A percentile compares a stretch with the other conserved stretches of the same genome.
Evolutionary conservation across 2,797 vertebrate genomes (phyloP).

Genomic region (Intellagama lesueurii): DNA sequence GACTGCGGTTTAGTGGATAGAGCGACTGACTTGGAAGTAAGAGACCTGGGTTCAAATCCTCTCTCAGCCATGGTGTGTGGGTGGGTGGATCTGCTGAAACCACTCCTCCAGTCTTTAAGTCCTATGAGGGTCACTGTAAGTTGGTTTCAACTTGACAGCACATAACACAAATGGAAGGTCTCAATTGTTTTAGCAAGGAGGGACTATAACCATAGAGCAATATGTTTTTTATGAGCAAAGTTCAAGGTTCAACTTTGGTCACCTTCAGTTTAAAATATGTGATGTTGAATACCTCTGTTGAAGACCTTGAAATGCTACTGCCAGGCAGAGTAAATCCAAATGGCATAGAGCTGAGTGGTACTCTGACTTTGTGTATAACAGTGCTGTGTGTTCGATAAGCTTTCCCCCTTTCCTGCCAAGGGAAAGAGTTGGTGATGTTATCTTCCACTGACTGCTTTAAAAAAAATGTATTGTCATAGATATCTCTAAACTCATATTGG

Average conservation of each 20-base stretch:
- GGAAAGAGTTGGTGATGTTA: not conserved
- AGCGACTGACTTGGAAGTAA: no score
- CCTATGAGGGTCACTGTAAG: no score
- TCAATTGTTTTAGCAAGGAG: not conserved
- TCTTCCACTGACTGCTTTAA: not conserved
- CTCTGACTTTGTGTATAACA: not conserved
- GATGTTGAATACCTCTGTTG: not conserved
- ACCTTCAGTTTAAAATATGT: no score
- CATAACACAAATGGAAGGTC: not conserved
- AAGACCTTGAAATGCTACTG: not conserved
- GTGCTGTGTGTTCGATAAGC: not conserved
- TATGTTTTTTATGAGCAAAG: not conserved
- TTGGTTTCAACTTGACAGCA: no score
- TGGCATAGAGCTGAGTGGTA: not conserved
- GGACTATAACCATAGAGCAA: not conserved
- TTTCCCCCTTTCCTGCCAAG: not conserved
- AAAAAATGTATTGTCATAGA: slow-evolving; percentile 5
- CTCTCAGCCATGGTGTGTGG: no score
- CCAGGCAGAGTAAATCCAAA: not conserved
- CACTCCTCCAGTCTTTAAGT: no score
- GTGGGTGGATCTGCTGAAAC: no score
- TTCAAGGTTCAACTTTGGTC: no score
- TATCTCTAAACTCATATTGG: not conserved
- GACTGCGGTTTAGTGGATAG: no score
- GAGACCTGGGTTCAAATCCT: no score